Base-by-base conservation (phyloP, 1,140 invertebrate genomes). In the Oedothorax gibbosus region DNA sequence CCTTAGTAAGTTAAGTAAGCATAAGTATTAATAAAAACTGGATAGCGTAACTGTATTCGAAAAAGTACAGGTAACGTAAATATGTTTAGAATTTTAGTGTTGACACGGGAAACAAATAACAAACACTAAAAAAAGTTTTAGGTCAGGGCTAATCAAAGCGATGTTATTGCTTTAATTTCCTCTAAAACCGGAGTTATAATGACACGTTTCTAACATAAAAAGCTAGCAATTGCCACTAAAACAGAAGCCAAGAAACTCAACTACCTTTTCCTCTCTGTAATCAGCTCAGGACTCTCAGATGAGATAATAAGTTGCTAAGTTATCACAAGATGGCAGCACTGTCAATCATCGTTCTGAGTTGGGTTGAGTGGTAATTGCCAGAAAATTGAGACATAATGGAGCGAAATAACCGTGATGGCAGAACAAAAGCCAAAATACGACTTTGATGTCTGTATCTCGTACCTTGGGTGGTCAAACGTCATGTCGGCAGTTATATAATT, bases 301-400 rank as follows among this genome's bases (percentile, higher is more conserved):
- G 6, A 54, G 64, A 53, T 79, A 66, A 79, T 79, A 79, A 79
- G n/a, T 79, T 53, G 51, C 56, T 79, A 54, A 20, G 68, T n/a
- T 53, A 49, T 75, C 72, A 49, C 15, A 50, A 84, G 81, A 84
- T 84, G 81, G 81, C 81, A 84, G 81, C 81, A 84, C 81, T 84
- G 80, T 73, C 80, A 82, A 82, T 82, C 80, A 82, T 53, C 49
- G 9, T 8, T 0, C n/a, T 8, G 49, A 56, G 56, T 21, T 49
- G 57, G 71, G 56, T 73, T 82, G 80, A 82, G 65, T 64, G 21
- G n/a, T 73, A 82, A 82, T 81, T 81, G 57, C 68, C 51, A 18
- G 18, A 18, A 49, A 64, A 82, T 82, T 64, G 68, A 73, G 80
- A 73, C 56, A 56, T 82, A 82, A 82, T 66, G 21, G 69, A 65